Evolutionary conservation across 2,113 vertebrate species (phyloP).

Genomic region (Zingel zingel): DNA sequence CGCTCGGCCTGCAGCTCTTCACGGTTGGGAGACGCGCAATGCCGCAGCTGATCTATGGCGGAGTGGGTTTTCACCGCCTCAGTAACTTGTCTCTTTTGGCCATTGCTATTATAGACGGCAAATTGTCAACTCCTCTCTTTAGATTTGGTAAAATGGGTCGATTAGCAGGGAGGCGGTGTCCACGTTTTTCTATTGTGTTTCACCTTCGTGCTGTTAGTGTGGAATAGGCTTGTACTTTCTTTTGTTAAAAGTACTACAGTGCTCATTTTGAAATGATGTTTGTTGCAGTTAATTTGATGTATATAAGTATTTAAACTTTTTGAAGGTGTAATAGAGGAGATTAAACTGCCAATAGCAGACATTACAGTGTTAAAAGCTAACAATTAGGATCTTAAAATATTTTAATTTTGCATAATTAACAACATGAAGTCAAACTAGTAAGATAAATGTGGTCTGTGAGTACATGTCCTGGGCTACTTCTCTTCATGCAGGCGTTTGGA

Average conservation of each 20-base stretch:
- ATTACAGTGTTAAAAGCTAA: not conserved
- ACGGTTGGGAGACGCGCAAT: constrained; percentile 75
- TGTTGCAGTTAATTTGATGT: not conserved
- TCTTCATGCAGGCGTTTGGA: not conserved
- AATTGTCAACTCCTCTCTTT: constrained; percentile 68
- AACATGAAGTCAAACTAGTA: not conserved
- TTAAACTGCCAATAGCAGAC: not conserved
- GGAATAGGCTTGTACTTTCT: not conserved
- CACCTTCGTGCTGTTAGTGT: constrained; percentile 26
- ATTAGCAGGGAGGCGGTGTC: constrained; percentile 47
- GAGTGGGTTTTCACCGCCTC: constrained; percentile 74
- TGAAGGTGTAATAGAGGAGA: not conserved
- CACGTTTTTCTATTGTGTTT: not conserved
- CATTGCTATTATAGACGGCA: constrained; percentile 74
- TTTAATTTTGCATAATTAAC: not conserved
- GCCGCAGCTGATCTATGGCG: constrained; percentile 81
- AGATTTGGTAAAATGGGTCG: constrained; percentile 64
- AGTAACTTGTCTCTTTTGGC: constrained; percentile 73
- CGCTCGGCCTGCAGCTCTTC: constrained; percentile 70
- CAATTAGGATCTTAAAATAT: not conserved
- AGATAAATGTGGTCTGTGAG: not conserved
- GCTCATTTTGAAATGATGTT: not conserved
- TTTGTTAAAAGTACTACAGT: not conserved
- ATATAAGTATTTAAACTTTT: not conserved
- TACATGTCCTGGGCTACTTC: not conserved